Base-by-base conservation (phyloP, 2,113 vertebrate genomes). In the Hiodon tergisus region DNA sequence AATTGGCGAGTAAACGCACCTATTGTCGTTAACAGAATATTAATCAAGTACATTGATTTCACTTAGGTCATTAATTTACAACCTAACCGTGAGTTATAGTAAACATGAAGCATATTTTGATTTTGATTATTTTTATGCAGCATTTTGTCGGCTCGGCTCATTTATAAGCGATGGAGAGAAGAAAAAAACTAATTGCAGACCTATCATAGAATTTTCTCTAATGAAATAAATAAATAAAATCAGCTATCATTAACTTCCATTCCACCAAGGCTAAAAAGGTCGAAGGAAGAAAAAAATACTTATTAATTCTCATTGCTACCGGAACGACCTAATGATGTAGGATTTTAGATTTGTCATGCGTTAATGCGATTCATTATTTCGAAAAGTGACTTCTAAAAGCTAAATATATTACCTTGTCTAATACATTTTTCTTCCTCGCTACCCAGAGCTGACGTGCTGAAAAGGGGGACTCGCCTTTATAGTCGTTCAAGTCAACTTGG, bases 201-300 rank as follows among this genome's bases (percentile, higher is more conserved):
- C 77, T 81, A 79, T 82, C 79, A 81, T 82, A 76, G 77, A 78
- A 76, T 84, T 80, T 77, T 79, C 74, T 79, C 90, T 92, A 90
- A 91, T 68, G 86, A 92, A 92, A 92, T 89, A 92, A 91, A 93
- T 92, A 94, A 94, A 95, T 93, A 94, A 93, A 93, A 93, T 94
- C 91, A 94, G 90, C 91, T 82, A 87, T 89, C 90, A 94, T 95
- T 95, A 94, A 87, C 87, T 92, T 86, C 81, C 76, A 89, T 92
- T 92, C 92, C 86, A 91, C 87, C 90, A 89, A 87, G 87, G 81
- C 88, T 89, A 91, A 89, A 83, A 75, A 87, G 90, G 90, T 92
- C 91, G 93, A 77, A 78, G 74, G 67, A 81, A 77, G 76, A 78
- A 77, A 79, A 83, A 90, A 85, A 85, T 81, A 82, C 85, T 83